Evolutionary conservation across 2,113 vertebrate genomes (phyloP).

Genomic region (Hyperoodon ampullatus): DNA sequence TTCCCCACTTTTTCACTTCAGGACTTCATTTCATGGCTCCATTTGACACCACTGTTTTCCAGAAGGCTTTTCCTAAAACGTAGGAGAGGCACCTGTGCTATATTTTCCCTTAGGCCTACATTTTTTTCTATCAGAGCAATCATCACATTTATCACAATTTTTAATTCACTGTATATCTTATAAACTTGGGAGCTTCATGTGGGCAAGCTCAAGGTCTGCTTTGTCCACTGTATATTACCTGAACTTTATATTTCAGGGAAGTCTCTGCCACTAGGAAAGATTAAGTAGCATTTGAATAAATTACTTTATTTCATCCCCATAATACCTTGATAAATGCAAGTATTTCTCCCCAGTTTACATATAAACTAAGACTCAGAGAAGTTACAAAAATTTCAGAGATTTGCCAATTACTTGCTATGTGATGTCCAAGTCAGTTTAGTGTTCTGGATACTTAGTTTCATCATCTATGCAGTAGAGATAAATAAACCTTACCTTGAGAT

Average conservation of each 20-base stretch:
- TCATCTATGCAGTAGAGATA: background rate
- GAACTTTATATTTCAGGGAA: background rate
- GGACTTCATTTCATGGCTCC: background rate
- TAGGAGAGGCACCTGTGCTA: background rate
- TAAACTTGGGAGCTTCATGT: background rate
- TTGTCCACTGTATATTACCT: background rate
- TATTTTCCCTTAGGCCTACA: background rate
- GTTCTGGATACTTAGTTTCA: background rate
- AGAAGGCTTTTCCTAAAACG: background rate
- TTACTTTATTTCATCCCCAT: background rate
- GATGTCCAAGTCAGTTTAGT: background rate
- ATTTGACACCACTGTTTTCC: background rate
- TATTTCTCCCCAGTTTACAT: background rate
- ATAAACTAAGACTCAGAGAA: background rate
- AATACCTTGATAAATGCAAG: background rate
- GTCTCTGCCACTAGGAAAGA: background rate
- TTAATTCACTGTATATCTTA: background rate
- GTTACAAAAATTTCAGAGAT: background rate
- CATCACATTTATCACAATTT: background rate
- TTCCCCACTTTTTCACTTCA: background rate
- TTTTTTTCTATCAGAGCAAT: background rate
- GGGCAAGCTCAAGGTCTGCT: background rate
- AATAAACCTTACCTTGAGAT: background rate
- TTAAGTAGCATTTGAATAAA: background rate
- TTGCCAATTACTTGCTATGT: background rate